These are phyloP conservation scores for Portunus trituberculatus DNA, from an alignment of 1,140 invertebrate species.

Conservation along the genomic window DNA sequence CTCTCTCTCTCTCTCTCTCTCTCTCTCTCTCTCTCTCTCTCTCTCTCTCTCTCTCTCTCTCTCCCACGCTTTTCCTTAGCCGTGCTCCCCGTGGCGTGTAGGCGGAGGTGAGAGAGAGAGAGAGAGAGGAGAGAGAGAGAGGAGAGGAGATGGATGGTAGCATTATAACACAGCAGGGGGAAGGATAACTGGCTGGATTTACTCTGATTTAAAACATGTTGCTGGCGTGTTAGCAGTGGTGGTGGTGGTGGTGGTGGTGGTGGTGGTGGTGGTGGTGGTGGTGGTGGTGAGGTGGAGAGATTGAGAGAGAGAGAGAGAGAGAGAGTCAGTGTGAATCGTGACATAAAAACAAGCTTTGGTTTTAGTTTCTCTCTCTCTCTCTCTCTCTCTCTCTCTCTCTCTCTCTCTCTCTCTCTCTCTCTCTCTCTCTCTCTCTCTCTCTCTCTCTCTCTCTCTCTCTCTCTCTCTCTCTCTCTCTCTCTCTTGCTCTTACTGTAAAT, in stretches of 20 bases:
- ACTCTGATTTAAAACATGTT: no score
- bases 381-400: slow-evolving; percentile 31
- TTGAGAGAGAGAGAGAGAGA: no score
- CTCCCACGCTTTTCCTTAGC: no score
- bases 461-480: slow-evolving; percentile 35
- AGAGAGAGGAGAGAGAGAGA: no score
- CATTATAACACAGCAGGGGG: no score
- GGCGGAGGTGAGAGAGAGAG: neutral
- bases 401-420: slow-evolving; percentile 41
- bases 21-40: no score
- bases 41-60: no score
- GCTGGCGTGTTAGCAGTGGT: neutral
- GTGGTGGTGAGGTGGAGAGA: neutral
- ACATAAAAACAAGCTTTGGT: no score
- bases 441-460: slow-evolving; percentile 31
- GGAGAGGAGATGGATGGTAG: no score
- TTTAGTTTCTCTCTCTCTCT: slow-evolving; percentile 25
- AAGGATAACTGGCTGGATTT: no score
- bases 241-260: slow-evolving; percentile 22
- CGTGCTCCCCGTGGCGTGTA: neutral
- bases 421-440: slow-evolving; percentile 36
- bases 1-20: no score
- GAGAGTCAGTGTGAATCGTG: no score
- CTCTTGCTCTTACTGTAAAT: neutral
- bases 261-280: slow-evolving; percentile 33